Conservation (phyloP, 2,113 vertebrate genomes). For the Diphyllodes magnificus region DNA sequence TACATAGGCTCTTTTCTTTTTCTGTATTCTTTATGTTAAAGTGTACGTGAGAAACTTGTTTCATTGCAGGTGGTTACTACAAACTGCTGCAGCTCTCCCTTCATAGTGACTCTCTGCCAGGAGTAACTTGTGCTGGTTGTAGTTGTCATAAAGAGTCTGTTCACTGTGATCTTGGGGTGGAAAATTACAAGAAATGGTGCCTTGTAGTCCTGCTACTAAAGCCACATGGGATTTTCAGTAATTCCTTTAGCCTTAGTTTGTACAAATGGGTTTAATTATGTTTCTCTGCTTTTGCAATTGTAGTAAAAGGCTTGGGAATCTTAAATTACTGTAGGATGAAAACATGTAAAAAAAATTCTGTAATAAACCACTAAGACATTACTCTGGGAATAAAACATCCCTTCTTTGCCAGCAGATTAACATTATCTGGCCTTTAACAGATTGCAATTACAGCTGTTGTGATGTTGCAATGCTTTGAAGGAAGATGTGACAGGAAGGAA, state of each 20-base stretch:
- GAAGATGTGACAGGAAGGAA: not conserved
- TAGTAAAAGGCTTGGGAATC: not conserved
- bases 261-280: not conserved
- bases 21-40: not conserved
- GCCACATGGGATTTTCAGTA: not conserved
- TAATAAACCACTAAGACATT: not conserved
- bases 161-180: not conserved
- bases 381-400: not conserved
- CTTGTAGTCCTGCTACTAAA: not conserved
- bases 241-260: not conserved
- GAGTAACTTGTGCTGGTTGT: not conserved
- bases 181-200: not conserved
- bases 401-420: not conserved
- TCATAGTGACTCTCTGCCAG: fast-evolving
- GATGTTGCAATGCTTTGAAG: not conserved
- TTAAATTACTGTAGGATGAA: not conserved
- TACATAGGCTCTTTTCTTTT: not conserved
- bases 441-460: not conserved
- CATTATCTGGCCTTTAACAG: not conserved
- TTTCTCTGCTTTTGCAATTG: not conserved
- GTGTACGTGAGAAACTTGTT: not conserved
- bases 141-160: not conserved
- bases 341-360: not conserved
- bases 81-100: fast-evolving
- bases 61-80: not conserved